Evolutionary conservation across 2,797 vertebrate genomes (phyloP).

Genomic region (Oreonectes daqikongensis): DNA sequence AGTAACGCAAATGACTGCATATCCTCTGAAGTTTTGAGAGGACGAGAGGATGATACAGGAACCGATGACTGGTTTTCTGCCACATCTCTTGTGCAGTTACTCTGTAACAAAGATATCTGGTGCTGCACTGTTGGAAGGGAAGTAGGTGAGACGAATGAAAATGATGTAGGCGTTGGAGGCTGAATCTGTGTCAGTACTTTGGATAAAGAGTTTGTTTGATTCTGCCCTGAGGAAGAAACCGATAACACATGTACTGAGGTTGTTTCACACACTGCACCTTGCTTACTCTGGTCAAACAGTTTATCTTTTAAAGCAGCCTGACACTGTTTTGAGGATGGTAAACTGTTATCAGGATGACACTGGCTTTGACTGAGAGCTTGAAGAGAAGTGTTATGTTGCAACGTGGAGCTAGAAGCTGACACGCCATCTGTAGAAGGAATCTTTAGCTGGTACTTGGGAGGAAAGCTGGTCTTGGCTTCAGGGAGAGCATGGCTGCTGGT

Average conservation of each 20-base stretch:
- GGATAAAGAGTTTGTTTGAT: slow-evolving; percentile 16
- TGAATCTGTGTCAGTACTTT: slow-evolving; percentile 14
- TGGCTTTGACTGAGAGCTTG: slow-evolving; percentile 32
- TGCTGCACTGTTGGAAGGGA: background rate
- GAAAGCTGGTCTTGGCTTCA: slow-evolving; percentile 73
- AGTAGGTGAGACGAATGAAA: slow-evolving; percentile 16
- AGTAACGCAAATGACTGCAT: slow-evolving; percentile 33
- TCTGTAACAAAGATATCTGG: slow-evolving; percentile 4
- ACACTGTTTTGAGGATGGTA: slow-evolving; percentile 13
- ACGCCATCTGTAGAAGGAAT: slow-evolving; percentile 72
- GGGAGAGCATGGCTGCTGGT: slow-evolving; percentile 47
- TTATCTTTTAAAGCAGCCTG: slow-evolving; percentile 36
- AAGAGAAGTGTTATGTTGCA: slow-evolving; percentile 25
- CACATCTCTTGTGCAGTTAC: background rate
- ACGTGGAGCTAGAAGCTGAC: slow-evolving; percentile 37
- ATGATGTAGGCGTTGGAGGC: slow-evolving; percentile 9
- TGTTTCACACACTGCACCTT: slow-evolving; percentile 13
- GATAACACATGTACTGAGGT: slow-evolving; percentile 10
- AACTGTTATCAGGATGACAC: slow-evolving; percentile 28
- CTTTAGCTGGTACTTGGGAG: slow-evolving; percentile 92
- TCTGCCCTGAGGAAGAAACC: slow-evolving; percentile 5
- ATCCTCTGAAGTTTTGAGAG: slow-evolving; percentile 36
- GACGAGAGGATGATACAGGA: slow-evolving; percentile 51
- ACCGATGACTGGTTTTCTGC: slow-evolving; percentile 8
- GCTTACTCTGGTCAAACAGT: slow-evolving; percentile 26